Evolutionary conservation across 2,797 vertebrate species (phyloP), one percentile per base, ranked within the genome.

Genomic region (Chelon labrosus): DNA sequence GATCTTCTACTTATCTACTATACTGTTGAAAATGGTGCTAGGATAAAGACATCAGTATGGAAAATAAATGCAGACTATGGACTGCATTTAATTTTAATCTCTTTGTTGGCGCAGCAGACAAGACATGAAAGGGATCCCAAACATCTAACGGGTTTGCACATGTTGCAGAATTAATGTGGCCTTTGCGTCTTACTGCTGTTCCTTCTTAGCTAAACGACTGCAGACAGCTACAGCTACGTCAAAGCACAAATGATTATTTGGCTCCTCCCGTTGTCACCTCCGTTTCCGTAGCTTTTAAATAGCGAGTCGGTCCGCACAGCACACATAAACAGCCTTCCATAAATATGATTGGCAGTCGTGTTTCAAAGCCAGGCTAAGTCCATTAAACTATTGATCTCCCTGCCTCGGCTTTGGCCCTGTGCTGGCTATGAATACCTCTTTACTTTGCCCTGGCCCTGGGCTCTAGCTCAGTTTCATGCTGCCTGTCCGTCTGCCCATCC

Each of bases 311-410:
- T 78, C 77, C 91, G 77, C 64, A 75, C 76, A 75, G 82, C 78
- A 89, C 91, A 89, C 89, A 92, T 85, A 90, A 90, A 90, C 86
- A 92, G 85, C 89, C 88, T 84, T 93, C 80, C 73, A 91, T 94
- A 91, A 93, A 93, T 94, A 93, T 94, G 94, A 95, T 91, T 94
- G 95, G 90, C 94, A 93, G 91, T 85, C 89, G 89, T 88, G 86
- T 94, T 94, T 95, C 93, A 93, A 94, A 95, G 91, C 91, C 79
- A 77, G 86, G 85, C 91, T 94, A 94, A 95, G 95, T 95, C 93
- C 91, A 94, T 94, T 93, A 94, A 93, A 92, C 91, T 94, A 95
- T 95, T 92, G 94, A 95, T 94, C 91, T 88, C 83, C 82, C 83
- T 80, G 80, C 60, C 82, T 86, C 77, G 77, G 91, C 84, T 83